These are phyloP conservation scores for Heteromyza rotundicornis DNA, from an alignment of 2,888 invertebrate species.

Conservation along the genomic window DNA sequence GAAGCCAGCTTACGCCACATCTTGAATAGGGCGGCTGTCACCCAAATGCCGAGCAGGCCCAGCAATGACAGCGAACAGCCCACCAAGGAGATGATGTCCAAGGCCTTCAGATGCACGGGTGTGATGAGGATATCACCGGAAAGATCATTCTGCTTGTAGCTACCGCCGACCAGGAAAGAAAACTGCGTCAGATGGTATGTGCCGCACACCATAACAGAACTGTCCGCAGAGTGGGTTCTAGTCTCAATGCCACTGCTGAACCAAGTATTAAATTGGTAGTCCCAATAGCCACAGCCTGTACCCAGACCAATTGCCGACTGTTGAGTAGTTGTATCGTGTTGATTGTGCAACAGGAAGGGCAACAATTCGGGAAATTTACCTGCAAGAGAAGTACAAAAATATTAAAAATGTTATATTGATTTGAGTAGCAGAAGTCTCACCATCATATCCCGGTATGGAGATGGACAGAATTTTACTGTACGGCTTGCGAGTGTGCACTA, in stretches of 20 bases:
- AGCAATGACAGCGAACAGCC: conserved; percentile 68
- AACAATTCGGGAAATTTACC: conserved; percentile 65
- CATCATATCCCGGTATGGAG: conserved; percentile 67
- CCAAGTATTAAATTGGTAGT: conserved; percentile 70
- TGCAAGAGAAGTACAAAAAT: conserved; percentile 1
- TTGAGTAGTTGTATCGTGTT: conserved; percentile 28
- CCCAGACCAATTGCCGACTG: conserved; percentile 21
- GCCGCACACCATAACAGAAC: conserved; percentile 60
- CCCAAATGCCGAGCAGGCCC: conserved; percentile 68
- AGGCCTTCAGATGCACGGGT: conserved; percentile 60
- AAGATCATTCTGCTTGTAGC: conserved; percentile 43
- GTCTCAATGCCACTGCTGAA: conserved; percentile 65
- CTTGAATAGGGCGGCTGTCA: conserved; percentile 68
- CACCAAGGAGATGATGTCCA: conserved; percentile 68
- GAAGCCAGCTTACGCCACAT: conserved; percentile 70
- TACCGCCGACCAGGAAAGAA: conserved; percentile 64
- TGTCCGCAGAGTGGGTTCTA: conserved; percentile 28
- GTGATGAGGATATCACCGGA: conserved; percentile 50
- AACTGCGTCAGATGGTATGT: conserved; percentile 71
- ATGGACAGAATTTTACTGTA: conserved; percentile 68
- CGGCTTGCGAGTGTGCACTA: conserved; percentile 45
- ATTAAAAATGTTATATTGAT: neutral
- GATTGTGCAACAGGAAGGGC: conserved; percentile 62
- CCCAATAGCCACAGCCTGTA: conserved; percentile 68
- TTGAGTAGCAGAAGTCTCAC: no score